Evolutionary conservation across 2,797 vertebrate genomes (phyloP), one percentile per base, ranked within the genome.

Genomic region (Myiotriccus ornatus): DNA sequence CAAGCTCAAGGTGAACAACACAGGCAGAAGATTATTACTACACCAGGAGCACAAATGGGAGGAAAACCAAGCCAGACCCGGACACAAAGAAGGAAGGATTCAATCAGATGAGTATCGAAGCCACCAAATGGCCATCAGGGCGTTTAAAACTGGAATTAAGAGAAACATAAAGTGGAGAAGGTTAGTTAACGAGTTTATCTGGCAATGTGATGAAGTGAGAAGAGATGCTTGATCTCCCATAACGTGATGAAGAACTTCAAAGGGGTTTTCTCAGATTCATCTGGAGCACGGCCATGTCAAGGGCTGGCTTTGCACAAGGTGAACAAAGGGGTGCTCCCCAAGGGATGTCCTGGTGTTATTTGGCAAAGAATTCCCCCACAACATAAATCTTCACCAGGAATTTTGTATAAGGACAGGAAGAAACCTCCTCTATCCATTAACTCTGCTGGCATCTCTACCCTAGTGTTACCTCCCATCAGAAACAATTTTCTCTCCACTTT

Each of bases 231-330:
- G 2, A 69, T 49, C 50, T 69, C 41, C 46, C 37, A 4, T n/a
- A 87, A 69, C 6, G 22, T 5, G 28, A 85, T 37, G 6, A 69
- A 57, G 22, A 87, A 57, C 39, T 57, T 49, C 3, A 27, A 57
- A n/a, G 10, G 6, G 2, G 5, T 52, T 75, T 89, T 39, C 55
- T 35, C 73, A 62, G 39, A 64, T 60, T 47, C 17, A 47, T n/a
- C 49, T 22, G 50, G 11, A 73, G 12, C 30, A 11, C 0, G 0
- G 39, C 24, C 32, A 30, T 28, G 70, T 32, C 37, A 60, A 1
- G 5, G 24, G 18, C 22, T 76, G 32, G 23, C 32, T 84, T 74
- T 53, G 22, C 49, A 50, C 55, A 23, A 46, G 9, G 10, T 19
- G 35, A 62, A 53, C 14, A 39, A 39, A 19, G 3, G 14, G 3